Evolutionary conservation across 2,888 invertebrate species (phyloP).

Genomic region (Peribatodes rhomboidaria): DNA sequence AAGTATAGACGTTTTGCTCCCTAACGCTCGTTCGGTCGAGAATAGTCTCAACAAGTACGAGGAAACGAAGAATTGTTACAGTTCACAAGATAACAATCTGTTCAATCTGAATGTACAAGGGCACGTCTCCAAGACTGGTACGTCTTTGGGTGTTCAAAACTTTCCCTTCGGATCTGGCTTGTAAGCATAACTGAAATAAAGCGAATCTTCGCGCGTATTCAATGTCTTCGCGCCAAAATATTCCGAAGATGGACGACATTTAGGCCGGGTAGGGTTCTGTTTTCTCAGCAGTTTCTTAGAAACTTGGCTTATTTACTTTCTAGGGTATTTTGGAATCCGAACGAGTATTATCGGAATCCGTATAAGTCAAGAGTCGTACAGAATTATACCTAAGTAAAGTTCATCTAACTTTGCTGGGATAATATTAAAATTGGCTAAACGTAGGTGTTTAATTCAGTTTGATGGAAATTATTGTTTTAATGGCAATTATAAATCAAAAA

Average conservation of each 20-base stretch:
- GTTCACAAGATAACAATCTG: too few species aligned
- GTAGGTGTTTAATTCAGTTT: too few species aligned
- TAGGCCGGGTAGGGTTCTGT: conserved; percentile 1
- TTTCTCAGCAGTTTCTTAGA: conserved; percentile 8
- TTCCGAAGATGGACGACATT: not conserved
- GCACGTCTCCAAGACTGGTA: too few species aligned
- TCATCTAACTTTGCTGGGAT: not conserved
- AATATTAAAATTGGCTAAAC: too few species aligned
- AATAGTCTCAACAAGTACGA: too few species aligned
- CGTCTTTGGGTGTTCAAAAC: not conserved
- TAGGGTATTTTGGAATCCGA: conserved; percentile 5
- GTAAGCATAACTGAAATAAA: not conserved
- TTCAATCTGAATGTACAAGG: too few species aligned
- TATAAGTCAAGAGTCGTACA: conserved; percentile 5
- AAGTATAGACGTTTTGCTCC: too few species aligned
- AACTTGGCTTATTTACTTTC: conserved; percentile 11
- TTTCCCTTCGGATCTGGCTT: not conserved
- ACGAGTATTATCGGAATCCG: conserved; percentile 4
- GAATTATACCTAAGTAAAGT: not conserved
- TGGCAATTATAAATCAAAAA: too few species aligned
- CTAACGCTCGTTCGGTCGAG: too few species aligned
- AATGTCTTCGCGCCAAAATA: not conserved
- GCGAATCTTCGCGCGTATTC: too few species aligned
- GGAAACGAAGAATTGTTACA: too few species aligned
- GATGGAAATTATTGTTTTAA: too few species aligned